Percentiles rank a stretch among this genome's conserved stretches.
Conservation (phyloP, 2,113 vertebrate genomes). For the Suricata suricatta region DNA sequence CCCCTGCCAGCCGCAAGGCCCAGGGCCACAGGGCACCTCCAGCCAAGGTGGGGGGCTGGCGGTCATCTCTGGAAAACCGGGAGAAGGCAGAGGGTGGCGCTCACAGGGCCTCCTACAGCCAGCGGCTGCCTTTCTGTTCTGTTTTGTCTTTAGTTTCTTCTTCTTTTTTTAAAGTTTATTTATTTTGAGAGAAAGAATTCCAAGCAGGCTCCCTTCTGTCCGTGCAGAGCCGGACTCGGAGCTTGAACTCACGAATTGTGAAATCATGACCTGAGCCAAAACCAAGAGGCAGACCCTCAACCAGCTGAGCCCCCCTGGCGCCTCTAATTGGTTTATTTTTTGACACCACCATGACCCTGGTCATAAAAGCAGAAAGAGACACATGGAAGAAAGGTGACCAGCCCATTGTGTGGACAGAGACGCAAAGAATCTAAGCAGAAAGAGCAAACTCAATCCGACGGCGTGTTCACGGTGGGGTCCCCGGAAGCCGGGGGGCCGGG, state of each 20-base stretch:
- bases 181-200: too few relatives aligned
- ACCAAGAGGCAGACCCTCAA: too few relatives aligned
- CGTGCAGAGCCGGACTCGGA: too few relatives aligned
- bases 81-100: too few relatives aligned
- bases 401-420: not conserved
- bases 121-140: too few relatives aligned
- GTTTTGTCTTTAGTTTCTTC: too few relatives aligned
- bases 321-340: not conserved
- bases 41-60: not conserved
- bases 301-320: too few relatives aligned
- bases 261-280: too few relatives aligned
- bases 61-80: fast-evolving
- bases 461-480: not conserved
- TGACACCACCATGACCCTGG: not conserved
- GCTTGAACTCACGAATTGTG: too few relatives aligned
- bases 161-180: too few relatives aligned
- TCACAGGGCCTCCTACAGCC: not conserved
- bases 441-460: not conserved
- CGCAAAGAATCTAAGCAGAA: not conserved
- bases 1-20: not conserved
- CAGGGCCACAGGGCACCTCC: not conserved
- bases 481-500: not conserved
- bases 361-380: not conserved
- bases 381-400: not conserved
- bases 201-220: too few relatives aligned